These are phyloP conservation scores for Phoeniculus purpureus DNA, from an alignment of 2,797 vertebrate species.

Conservation along the genomic window DNA sequence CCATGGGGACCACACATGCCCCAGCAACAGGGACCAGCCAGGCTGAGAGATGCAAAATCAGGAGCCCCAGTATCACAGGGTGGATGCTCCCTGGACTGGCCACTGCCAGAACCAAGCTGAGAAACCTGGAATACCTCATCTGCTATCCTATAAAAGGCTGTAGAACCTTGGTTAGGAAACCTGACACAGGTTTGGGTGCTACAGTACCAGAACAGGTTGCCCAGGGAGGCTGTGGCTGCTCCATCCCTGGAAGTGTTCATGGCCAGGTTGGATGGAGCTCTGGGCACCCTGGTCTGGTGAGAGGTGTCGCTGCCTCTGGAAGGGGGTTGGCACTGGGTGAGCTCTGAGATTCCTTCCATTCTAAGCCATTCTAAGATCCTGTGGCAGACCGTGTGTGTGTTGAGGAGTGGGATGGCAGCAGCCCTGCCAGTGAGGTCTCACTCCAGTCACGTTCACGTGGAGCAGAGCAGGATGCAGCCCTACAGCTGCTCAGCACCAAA, in stretches of 20 bases:
- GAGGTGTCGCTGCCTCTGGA: too few species aligned
- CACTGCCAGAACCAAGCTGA: not conserved
- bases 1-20: rapidly evolving
- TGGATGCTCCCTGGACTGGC: rapidly evolving
- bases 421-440: rapidly evolving
- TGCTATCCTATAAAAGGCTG: not conserved
- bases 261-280: too few species aligned
- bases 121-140: not conserved
- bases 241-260: too few species aligned
- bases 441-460: rapidly evolving
- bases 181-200: not conserved
- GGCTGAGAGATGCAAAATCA: not conserved
- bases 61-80: not conserved
- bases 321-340: too few species aligned
- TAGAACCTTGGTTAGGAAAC: rapidly evolving
- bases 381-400: rapidly evolving
- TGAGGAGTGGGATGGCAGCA: not conserved
- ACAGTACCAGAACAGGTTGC: too few species aligned
- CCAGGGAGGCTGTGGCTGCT: too few species aligned
- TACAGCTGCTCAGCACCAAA: not conserved
- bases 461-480: not conserved
- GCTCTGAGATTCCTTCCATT: too few species aligned
- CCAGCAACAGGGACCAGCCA: not conserved
- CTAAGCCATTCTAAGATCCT: too few species aligned
- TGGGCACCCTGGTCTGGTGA: too few species aligned